Evolutionary conservation across 2,113 vertebrate species (phyloP).

Genomic region (Cheilinus undulatus): DNA sequence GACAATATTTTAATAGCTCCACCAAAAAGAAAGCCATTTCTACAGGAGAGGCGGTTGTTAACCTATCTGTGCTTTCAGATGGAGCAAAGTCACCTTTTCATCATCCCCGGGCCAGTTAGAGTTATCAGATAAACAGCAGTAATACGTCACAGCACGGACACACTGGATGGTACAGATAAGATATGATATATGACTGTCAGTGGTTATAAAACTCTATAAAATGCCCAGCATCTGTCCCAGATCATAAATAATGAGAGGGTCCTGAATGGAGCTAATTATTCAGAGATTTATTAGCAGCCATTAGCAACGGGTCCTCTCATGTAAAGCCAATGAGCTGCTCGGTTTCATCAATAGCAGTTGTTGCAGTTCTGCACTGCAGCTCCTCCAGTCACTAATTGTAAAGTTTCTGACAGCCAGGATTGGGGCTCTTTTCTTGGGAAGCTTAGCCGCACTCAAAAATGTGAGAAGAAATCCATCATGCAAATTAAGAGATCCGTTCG

Average conservation of each 20-base stretch:
- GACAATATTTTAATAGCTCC: conserved; percentile 43
- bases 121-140: conserved; percentile 25
- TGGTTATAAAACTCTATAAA: not conserved
- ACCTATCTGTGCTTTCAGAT: conserved; percentile 12
- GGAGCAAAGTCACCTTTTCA: conserved; percentile 42
- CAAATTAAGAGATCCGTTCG: conserved; percentile 45
- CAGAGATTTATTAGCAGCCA: conserved; percentile 42
- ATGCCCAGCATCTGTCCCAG: conserved; percentile 3
- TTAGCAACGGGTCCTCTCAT: conserved; percentile 44
- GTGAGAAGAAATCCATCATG: conserved; percentile 46
- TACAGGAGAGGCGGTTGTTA: not conserved
- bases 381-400: conserved; percentile 13
- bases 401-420: conserved; percentile 35
- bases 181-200: conserved; percentile 19
- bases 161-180: not conserved
- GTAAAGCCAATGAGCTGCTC: conserved; percentile 44
- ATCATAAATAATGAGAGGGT: conserved; percentile 20
- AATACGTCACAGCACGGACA: conserved; percentile 7
- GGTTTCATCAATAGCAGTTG: conserved; percentile 45
- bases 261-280: conserved; percentile 23
- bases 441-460: conserved; percentile 33
- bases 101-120: conserved; percentile 26
- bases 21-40: conserved; percentile 26
- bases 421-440: conserved; percentile 2
- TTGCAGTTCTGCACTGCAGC: conserved; percentile 13